Conservation (phyloP, 1,140 invertebrate species). For the Lysiphlebus fabarum region DNA sequence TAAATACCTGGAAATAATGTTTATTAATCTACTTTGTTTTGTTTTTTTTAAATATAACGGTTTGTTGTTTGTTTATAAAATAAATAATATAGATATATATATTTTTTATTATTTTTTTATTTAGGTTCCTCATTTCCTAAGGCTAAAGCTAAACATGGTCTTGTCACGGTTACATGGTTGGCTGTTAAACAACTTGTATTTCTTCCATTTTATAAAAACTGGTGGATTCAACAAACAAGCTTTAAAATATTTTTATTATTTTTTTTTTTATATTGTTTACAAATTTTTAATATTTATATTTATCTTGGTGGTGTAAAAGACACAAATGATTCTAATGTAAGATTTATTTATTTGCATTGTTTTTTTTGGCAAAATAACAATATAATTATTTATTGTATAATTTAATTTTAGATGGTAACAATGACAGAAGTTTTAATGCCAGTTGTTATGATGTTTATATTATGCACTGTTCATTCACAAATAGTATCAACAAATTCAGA, state of each 20-base stretch:
- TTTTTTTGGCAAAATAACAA: neutral
- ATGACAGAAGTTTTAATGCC: conserved; percentile 72
- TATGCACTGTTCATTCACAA: conserved; percentile 87
- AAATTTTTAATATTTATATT: conserved; percentile 67
- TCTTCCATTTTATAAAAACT: conserved; percentile 76
- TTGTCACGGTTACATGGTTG: conserved; percentile 75
- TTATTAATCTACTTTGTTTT: too few species aligned
- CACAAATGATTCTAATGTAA: conserved; percentile 48
- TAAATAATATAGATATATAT: conserved; percentile 14
- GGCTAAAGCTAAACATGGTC: conserved; percentile 85
- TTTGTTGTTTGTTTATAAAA: conserved; percentile 11
- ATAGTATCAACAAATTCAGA: conserved; percentile 74
- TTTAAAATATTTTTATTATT: conserved; percentile 68
- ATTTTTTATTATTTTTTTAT: conserved; percentile 28
- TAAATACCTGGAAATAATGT: too few species aligned
- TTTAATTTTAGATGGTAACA: conserved; percentile 54
- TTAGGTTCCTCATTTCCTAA: conserved; percentile 90
- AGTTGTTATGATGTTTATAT: conserved; percentile 72
- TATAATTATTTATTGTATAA: conserved; percentile 8
- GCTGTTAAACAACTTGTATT: conserved; percentile 76
- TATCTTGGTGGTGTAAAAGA: conserved; percentile 57
- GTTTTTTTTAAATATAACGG: too few species aligned
- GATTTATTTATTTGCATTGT: conserved; percentile 26
- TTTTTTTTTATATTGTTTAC: conserved; percentile 72
- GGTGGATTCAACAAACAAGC: conserved; percentile 89